These are phyloP conservation scores for Elgaria multicarinata DNA, from an alignment of 2,113 vertebrate species.

Conservation along the genomic window DNA sequence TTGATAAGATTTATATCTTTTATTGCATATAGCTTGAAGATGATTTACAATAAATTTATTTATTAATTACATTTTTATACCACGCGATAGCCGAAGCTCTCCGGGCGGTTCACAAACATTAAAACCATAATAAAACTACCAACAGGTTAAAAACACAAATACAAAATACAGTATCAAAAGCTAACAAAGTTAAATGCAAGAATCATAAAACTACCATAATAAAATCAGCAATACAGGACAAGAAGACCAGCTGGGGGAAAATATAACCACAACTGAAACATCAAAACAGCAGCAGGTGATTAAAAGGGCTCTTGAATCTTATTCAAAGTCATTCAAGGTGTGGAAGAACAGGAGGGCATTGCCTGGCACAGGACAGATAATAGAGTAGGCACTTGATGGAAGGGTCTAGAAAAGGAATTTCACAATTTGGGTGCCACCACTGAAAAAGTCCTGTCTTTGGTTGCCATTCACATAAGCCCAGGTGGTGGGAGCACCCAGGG, in stretches of 20 bases:
- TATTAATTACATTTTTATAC: too few species aligned
- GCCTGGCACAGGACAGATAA: not conserved
- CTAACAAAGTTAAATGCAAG: not conserved
- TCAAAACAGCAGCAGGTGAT: not conserved
- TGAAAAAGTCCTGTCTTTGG: not conserved
- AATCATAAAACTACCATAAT: not conserved
- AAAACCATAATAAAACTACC: too few species aligned
- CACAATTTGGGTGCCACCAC: not conserved
- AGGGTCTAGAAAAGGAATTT: not conserved
- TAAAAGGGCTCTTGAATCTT: not conserved
- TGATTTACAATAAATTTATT: not conserved
- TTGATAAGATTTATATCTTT: not conserved
- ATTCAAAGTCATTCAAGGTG: not conserved
- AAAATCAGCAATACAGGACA: not conserved
- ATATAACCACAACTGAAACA: not conserved
- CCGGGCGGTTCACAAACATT: too few species aligned
- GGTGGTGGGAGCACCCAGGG: too few species aligned
- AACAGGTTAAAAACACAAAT: too few species aligned
- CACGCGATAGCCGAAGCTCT: too few species aligned
- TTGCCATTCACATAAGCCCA: not conserved
- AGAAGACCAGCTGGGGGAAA: not conserved
- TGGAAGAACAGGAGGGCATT: not conserved
- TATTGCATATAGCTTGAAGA: not conserved
- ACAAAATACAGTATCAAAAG: too few species aligned
- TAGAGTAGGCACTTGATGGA: not conserved